Conservation (phyloP, 2,797 vertebrate genomes). For the Betta splendens region DNA sequence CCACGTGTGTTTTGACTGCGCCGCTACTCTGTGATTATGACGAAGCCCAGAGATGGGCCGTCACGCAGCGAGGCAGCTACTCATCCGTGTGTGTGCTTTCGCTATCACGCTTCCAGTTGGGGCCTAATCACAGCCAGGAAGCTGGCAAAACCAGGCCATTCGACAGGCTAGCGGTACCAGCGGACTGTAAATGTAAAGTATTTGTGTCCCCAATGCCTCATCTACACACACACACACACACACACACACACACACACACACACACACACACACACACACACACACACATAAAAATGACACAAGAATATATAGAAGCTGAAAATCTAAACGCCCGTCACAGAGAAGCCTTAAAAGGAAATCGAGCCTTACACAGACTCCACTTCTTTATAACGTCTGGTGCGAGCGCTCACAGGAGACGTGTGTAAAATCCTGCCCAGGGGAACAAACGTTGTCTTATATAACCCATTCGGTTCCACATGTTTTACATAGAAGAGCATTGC, state of each 20-base stretch:
- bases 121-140: constrained; percentile 47
- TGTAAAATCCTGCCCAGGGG: constrained; percentile 40
- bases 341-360: constrained; percentile 41
- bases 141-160: constrained; percentile 56
- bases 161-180: constrained; percentile 49
- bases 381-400: constrained; percentile 37
- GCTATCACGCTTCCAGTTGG: constrained; percentile 27
- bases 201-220: too few relatives aligned
- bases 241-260: too few relatives aligned
- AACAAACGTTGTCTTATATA: constrained; percentile 31
- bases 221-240: too few relatives aligned
- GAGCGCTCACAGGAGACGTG: constrained; percentile 39
- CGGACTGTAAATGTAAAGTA: constrained; percentile 23
- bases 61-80: constrained; percentile 47
- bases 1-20: constrained; percentile 72
- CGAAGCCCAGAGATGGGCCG: constrained; percentile 47
- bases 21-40: constrained; percentile 70
- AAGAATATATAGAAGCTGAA: constrained; percentile 14
- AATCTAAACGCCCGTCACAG: constrained; percentile 3
- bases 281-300: not conserved
- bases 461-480: constrained; percentile 11
- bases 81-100: constrained; percentile 37
- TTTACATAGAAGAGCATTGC: constrained; percentile 1
- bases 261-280: too few relatives aligned
- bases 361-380: not conserved